Evolutionary conservation across 53 echinoderm and acorn worm genomes (phyloP).

Genomic region (Zoroaster sp.): DNA sequence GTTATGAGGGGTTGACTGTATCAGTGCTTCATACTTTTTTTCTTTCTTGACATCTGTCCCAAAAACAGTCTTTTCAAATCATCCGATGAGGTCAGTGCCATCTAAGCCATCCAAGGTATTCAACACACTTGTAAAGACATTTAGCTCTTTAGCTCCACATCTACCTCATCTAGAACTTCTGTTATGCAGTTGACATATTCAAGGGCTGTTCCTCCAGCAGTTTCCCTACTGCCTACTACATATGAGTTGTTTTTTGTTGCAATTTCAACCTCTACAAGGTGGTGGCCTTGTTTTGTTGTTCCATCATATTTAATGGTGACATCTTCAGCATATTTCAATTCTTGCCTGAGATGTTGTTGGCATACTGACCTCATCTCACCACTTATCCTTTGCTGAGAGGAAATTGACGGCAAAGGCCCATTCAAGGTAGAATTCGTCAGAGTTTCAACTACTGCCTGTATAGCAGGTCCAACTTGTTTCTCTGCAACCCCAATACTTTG

Average conservation of each 20-base stretch:
- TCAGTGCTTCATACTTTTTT: background rate
- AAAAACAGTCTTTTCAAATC: slow-evolving; percentile 16
- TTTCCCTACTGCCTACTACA: background rate
- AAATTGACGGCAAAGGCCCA: background rate
- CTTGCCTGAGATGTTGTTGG: slow-evolving; percentile 4
- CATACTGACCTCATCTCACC: slow-evolving; percentile 22
- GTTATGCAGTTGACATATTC: background rate
- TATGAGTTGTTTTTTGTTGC: slow-evolving; percentile 4
- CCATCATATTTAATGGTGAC: slow-evolving; percentile 48
- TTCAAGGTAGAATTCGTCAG: background rate
- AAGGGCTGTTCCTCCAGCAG: background rate
- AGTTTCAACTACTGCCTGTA: background rate
- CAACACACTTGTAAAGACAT: background rate
- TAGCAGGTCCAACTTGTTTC: no score
- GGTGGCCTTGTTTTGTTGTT: slow-evolving; percentile 23
- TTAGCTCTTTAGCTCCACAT: background rate
- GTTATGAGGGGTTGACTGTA: background rate
- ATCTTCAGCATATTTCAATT: background rate
- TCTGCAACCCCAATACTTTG: background rate
- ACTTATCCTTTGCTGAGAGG: background rate
- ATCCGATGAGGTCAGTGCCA: background rate
- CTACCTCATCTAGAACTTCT: background rate
- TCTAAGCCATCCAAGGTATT: background rate
- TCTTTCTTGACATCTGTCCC: background rate
- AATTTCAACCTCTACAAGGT: slow-evolving; percentile 45